These are phyloP conservation scores for Labroides dimidiatus DNA, from an alignment of 2,797 vertebrate species.

Conservation along the genomic window DNA sequence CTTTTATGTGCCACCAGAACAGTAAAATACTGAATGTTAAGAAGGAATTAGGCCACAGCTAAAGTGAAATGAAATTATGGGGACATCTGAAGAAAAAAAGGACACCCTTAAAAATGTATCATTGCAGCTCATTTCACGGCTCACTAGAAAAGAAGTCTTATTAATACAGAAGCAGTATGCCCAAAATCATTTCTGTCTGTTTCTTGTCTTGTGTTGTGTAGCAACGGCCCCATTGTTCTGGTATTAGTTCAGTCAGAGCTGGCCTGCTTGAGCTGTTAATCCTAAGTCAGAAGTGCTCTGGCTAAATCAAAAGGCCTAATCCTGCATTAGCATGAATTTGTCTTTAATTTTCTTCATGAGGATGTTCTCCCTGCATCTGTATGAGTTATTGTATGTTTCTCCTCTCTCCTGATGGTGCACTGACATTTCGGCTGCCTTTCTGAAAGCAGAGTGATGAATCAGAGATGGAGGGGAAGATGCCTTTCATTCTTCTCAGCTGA, in stretches of 20 bases:
- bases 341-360: constrained; percentile 61
- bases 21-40: constrained; percentile 59
- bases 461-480: constrained; percentile 34
- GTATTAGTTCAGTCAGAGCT: constrained; percentile 70
- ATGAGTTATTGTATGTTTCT: constrained; percentile 37
- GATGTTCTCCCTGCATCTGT: constrained; percentile 44
- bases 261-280: constrained; percentile 71
- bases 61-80: constrained; percentile 74
- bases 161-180: constrained; percentile 61
- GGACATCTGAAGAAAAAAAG: constrained; percentile 48
- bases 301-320: constrained; percentile 73
- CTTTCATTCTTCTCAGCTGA: constrained; percentile 37
- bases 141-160: constrained; percentile 66
- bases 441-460: constrained; percentile 40
- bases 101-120: constrained; percentile 69
- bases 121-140: constrained; percentile 75
- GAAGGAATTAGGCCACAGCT: constrained; percentile 70
- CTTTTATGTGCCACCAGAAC: constrained; percentile 68
- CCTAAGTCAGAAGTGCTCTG: constrained; percentile 70
- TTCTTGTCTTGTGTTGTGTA: constrained; percentile 69
- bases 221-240: constrained; percentile 70
- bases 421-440: constrained; percentile 46
- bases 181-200: constrained; percentile 68
- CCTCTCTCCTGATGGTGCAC: not conserved
- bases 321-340: constrained; percentile 72